Base-by-base conservation (phyloP, 2,888 invertebrate genomes). In the Caenorhabditis sp. region DNA sequence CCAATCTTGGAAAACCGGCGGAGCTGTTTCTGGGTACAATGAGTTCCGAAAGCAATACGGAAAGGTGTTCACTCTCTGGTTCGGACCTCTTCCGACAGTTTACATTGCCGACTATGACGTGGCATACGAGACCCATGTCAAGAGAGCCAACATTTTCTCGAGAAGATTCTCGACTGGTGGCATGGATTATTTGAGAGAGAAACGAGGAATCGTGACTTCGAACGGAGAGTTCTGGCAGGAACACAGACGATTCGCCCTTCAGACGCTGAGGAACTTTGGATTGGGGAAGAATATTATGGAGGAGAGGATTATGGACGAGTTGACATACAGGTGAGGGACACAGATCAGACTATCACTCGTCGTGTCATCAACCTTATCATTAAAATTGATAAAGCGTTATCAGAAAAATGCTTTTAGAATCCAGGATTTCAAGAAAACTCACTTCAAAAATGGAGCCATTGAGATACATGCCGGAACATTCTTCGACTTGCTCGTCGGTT, bases 11-110 rank as follows among this genome's bases (percentile, higher is more conserved):
- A 69, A 40, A 40, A 44, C 40, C 11, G 78, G 80, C 35, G 53
- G 74, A 11, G 24, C 77, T 28, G 74, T 77, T 0, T n/a, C 40
- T 2, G 79, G 53, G 0, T 65, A 47, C 22, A 28, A 74, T 40
- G 53, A 76, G 4, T 74, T 83, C 47, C 67, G 74, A 35, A 70
- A 71, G 15, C 20, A 11, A 0, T 81, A 82, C 44, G 85, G 85
- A 18, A 71, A 71, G 26, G 80, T 85, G 26, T 85, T 78, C 67
- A 84, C 86, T n/a, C 32, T 86, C 5, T 86, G 86, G 86, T 50
- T 86, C 40, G 86, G 86, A 9, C 83, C 81, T 0, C 20, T 79
- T 0, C 77, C 86, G 5, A 60, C 78, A 3, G 83, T 86, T 18
- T 76, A 80, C 72, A 84, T 86, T 40, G 35, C 68, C n/a, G 74